Base-by-base conservation (phyloP, 92 coral and sea anemone genomes). In the Ricordea florida region DNA sequence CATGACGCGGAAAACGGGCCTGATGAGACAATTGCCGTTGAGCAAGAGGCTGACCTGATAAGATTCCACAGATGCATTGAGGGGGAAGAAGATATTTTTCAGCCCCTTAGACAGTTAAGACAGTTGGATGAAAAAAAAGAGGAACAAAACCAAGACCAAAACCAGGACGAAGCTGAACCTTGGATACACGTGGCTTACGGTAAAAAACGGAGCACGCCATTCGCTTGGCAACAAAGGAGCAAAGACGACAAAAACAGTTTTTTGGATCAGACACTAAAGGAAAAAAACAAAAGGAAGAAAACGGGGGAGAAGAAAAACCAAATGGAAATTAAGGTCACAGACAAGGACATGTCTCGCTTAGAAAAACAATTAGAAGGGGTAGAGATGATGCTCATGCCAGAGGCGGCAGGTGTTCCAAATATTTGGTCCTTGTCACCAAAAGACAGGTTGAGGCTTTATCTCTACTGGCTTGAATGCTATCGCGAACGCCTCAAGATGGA, bases 391-490 rank as follows among this genome's bases (percentile, higher is more conserved):
- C 34, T 40, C 1, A 66, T 66, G 27, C 70, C 56, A 18, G 93
- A 88, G 42, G 82, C 62, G 15, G 70, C 27, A 35, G 15, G 8
- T 0, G 58, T 62, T 36, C 3, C 5, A 33, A 56, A 78, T 82
- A 80, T 88, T 61, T 88, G 93, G 93, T n/a, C 14, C 28, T 42
- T 88, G 13, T 14, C 66, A 25, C 62, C 52, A 11, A 48, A n/a
- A 0, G 62, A 78, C 18, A 85, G 93, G 10, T 20, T 74, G 47
- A 73, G 82, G 29, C 53, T 88, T 45, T 88, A 88, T 35, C 82
- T 74, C 44, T 45, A 64, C 33, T 88, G 93, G 93, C 55, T 83
- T 13, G 55, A 32, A 15, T 42, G 59, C 31, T 76, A 45, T 11
- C 62, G 81, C 35, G 76, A 82, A 18, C 47, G 57, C 26, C 57